A percentile compares a stretch with the other conserved stretches of the same genome.
These are phyloP conservation scores for Anarrhichthys ocellatus DNA, from an alignment of 2,113 vertebrate species.

Conservation along the genomic window DNA sequence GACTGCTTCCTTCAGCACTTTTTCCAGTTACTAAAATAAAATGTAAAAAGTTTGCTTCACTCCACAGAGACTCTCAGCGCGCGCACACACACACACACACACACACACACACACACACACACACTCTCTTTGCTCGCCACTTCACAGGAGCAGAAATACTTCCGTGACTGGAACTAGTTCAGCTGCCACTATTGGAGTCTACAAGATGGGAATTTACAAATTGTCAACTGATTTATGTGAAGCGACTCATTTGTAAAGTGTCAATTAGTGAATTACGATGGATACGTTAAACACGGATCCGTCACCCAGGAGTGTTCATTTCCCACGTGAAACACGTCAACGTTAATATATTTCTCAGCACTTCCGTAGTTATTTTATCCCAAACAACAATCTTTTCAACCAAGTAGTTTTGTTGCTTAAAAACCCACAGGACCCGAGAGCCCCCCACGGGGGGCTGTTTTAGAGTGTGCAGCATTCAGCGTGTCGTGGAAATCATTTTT, in stretches of 20 bases:
- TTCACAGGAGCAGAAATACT: slow-evolving; percentile 27
- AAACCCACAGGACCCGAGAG: too few relatives aligned
- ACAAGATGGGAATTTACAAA: neutral
- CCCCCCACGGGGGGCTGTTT: too few relatives aligned
- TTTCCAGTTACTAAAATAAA: slow-evolving; percentile 29
- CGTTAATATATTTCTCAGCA: too few relatives aligned
- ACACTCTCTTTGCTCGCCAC: neutral
- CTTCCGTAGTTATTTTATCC: too few relatives aligned
- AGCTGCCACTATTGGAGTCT: neutral
- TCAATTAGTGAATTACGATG: neutral
- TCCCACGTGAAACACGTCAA: too few relatives aligned
- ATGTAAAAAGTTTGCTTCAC: slow-evolving; percentile 45
- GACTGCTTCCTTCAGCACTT: slow-evolving; percentile 47
- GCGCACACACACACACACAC: neutral
- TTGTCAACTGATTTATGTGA: neutral
- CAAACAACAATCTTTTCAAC: too few relatives aligned
- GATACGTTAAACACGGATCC: neutral
- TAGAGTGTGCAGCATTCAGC: too few relatives aligned
- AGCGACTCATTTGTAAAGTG: neutral
- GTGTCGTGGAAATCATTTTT: too few relatives aligned
- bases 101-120: neutral
- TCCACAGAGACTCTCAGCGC: slow-evolving; percentile 16
- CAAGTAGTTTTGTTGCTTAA: too few relatives aligned
- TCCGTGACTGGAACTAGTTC: slow-evolving; percentile 11
- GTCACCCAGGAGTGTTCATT: neutral